Percentiles rank a stretch among this genome's conserved stretches.
These are phyloP conservation scores for Alosa alosa DNA, from an alignment of 2,113 vertebrate species.

Conservation along the genomic window DNA sequence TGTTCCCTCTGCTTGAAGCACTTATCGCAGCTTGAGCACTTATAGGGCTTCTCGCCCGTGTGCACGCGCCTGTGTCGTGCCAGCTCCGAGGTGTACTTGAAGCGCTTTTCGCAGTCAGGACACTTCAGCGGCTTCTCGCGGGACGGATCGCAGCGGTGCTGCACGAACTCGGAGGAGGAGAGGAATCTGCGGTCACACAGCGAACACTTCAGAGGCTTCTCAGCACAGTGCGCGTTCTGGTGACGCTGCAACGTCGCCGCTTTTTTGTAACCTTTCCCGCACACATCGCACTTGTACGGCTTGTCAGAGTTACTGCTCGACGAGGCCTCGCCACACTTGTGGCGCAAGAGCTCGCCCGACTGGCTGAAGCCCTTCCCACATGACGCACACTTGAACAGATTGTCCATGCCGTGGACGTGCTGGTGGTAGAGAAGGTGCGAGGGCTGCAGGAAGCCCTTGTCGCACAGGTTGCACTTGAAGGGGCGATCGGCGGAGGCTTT, in stretches of 20 bases:
- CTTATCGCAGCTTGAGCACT: slow-evolving; percentile 92
- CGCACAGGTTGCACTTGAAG: slow-evolving; percentile 93
- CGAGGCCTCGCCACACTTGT: slow-evolving; percentile 88
- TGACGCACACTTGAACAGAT: slow-evolving; percentile 94
- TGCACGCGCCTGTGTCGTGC: slow-evolving; percentile 92
- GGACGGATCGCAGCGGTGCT: slow-evolving; percentile 92
- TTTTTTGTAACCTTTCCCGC: slow-evolving; percentile 94
- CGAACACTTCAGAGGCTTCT: slow-evolving; percentile 94
- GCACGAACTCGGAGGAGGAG: slow-evolving; percentile 92
- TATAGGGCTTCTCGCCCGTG: slow-evolving; percentile 95
- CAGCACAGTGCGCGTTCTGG: slow-evolving; percentile 88
- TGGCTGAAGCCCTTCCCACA: slow-evolving; percentile 98
- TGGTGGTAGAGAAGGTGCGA: slow-evolving; percentile 95
- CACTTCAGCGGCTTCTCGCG: slow-evolving; percentile 95
- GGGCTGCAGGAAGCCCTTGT: slow-evolving; percentile 95
- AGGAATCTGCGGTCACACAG: slow-evolving; percentile 95
- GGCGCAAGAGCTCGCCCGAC: slow-evolving; percentile 89
- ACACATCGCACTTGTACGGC: slow-evolving; percentile 93
- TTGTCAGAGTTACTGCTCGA: slow-evolving; percentile 75
- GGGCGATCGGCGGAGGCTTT: slow-evolving; percentile 77
- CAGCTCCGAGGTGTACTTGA: slow-evolving; percentile 95
- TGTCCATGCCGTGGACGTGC: slow-evolving; percentile 94
- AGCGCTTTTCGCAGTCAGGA: slow-evolving; percentile 93
- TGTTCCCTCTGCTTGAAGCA: slow-evolving; percentile 97
- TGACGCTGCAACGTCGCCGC: slow-evolving; percentile 93